phyloP scores from a whole-genome alignment of 2,797 vertebrate genomes.

The Trachops cirrhosus region DNA sequence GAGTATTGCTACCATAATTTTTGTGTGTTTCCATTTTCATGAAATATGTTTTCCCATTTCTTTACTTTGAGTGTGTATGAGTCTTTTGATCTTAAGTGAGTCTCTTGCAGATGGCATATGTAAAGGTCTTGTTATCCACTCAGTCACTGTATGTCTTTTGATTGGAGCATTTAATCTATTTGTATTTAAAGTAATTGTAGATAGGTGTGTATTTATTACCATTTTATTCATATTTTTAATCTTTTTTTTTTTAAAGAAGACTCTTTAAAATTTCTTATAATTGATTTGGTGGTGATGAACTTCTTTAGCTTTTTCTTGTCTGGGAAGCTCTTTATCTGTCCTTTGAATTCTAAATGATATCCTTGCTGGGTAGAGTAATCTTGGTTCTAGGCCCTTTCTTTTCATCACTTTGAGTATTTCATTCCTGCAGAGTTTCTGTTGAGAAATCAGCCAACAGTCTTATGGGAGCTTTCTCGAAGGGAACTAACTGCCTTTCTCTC shows the following conservation, averaged over 20 bases:
- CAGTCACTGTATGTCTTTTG: not conserved
- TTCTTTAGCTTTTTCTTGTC: not conserved
- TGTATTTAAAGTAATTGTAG: not conserved
- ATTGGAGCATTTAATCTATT: not conserved
- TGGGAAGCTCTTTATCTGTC: not conserved
- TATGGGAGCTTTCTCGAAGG: not conserved
- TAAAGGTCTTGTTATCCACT: not conserved
- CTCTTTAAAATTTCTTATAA: not conserved
- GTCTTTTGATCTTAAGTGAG: not conserved
- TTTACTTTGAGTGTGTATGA: not conserved
- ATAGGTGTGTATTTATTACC: not conserved
- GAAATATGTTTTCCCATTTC: not conserved
- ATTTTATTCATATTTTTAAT: not conserved
- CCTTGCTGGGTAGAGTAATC: not conserved
- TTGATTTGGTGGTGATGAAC: not conserved
- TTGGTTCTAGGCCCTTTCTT: not conserved
- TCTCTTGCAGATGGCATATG: not conserved
- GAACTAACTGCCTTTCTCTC: not conserved
- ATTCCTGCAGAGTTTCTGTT: not conserved
- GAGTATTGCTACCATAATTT: not conserved
- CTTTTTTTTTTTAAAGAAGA: not conserved
- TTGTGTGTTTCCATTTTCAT: not conserved
- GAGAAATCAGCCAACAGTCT: not conserved
- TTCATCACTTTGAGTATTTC: not conserved
- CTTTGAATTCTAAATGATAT: not conserved